phyloP scores from a whole-genome alignment of 2,888 invertebrate species.

The Agrotis ipsilon region DNA sequence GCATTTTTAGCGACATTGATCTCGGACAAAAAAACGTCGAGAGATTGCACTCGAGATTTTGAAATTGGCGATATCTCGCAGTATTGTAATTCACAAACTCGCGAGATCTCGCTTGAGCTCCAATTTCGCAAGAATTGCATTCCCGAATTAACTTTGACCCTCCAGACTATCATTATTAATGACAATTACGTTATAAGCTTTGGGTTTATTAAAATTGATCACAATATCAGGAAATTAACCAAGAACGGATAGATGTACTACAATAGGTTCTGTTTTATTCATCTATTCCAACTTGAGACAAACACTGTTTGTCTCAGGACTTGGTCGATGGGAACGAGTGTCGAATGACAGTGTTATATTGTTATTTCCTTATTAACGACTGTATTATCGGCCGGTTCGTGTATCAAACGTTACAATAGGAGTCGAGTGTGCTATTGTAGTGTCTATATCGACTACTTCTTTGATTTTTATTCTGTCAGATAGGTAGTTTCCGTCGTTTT shows the following conservation, averaged over 20 bases:
- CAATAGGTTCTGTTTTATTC: background rate
- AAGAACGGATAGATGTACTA: background rate
- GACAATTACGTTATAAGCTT: background rate
- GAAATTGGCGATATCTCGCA: no score
- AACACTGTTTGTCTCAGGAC: slow-evolving; percentile 21
- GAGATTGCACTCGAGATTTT: no score
- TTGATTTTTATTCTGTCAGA: slow-evolving; percentile 7
- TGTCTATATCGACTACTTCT: slow-evolving; percentile 13
- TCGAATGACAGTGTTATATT: slow-evolving; percentile 56
- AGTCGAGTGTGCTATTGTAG: slow-evolving; percentile 17
- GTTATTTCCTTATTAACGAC: slow-evolving; percentile 66
- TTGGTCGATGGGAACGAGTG: slow-evolving; percentile 26
- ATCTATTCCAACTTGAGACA: background rate
- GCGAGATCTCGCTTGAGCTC: no score
- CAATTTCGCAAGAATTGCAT: no score
- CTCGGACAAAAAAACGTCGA: no score
- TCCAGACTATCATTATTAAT: background rate
- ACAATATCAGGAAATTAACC: background rate
- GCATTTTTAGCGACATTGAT: no score
- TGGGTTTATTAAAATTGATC: background rate
- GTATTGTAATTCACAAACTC: no score
- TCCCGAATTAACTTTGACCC: no score
- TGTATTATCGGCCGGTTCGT: slow-evolving; percentile 45
- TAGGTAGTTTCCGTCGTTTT: slow-evolving; percentile 9
- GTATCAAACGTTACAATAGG: slow-evolving; percentile 21